Conservation (phyloP, 2,888 invertebrate species). For the Cyclophora albipunctata region DNA sequence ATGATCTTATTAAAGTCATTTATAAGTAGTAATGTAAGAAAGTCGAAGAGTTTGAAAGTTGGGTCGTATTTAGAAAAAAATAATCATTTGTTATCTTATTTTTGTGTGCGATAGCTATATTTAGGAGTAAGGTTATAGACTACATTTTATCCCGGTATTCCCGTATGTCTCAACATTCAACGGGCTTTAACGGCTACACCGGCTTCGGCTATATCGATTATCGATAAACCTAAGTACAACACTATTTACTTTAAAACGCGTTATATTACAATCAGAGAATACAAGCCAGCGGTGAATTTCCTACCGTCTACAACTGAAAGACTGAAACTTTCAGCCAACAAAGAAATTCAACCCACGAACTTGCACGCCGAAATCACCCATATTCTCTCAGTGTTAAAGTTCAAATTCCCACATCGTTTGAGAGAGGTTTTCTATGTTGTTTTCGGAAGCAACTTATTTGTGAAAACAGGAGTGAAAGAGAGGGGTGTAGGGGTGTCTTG, state of each 20-base stretch:
- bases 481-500: slow-evolving; percentile 24
- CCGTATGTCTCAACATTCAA: too few relatives aligned
- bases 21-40: too few relatives aligned
- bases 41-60: too few relatives aligned
- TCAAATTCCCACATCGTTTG: slow-evolving; percentile 26
- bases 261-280: slow-evolving; percentile 71
- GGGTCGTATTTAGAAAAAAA: too few relatives aligned
- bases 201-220: background rate
- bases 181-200: too few relatives aligned
- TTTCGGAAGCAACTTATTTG: slow-evolving; percentile 74
- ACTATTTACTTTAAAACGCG: slow-evolving; percentile 66
- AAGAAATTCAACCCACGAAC: too few relatives aligned
- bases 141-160: too few relatives aligned
- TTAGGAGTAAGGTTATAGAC: too few relatives aligned
- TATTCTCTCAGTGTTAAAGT: slow-evolving; percentile 24
- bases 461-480: slow-evolving; percentile 64
- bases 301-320: slow-evolving; percentile 51
- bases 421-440: slow-evolving; percentile 64
- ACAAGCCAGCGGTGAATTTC: slow-evolving; percentile 55
- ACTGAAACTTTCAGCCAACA: slow-evolving; percentile 1
- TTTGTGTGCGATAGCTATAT: too few relatives aligned
- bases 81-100: too few relatives aligned
- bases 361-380: slow-evolving; percentile 25
- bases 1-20: too few relatives aligned
- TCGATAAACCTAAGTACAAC: slow-evolving; percentile 26